Base-by-base conservation (phyloP, 2,888 invertebrate species). In the Perdita meconis region DNA sequence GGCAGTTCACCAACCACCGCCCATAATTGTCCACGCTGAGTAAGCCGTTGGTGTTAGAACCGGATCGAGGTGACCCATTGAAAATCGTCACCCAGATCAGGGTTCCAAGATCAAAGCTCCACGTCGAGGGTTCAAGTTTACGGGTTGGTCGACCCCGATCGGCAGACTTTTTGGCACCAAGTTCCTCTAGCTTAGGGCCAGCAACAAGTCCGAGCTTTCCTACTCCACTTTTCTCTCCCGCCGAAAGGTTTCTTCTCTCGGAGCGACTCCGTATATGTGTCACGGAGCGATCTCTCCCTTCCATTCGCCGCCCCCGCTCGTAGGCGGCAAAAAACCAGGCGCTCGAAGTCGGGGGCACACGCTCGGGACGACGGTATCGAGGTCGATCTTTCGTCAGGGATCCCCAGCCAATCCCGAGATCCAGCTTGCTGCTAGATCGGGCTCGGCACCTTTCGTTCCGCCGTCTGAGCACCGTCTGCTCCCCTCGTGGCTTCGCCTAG, bases 371-470 rank as follows among this genome's bases (percentile, higher is more conserved):
- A 13, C 36, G 79, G 76, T 66, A 66, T 81, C 70, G 75, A 76
- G 81, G 83, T 81, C 82, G 71, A 66, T 51, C 56, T 63, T 59
- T 38, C 13, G 22, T 36, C 56, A 26, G 16, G 63, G 50, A 34
- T 3, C 42, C 24, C 10, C 81, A 68, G 19, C 74, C 74, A 75
- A 78, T 81, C 69, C 69, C 19, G 40, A 1, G 1, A 38, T 50
- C 55, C 66, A 56, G 51, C 69, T 61, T 60, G 63, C 76, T 63
- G 61, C 42, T 79, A 67, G 73, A 68, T 81, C 83, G 66, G n/a
- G 36, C 24, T 47, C 13, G 53, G 30, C 64, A 60, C 71, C 66
- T 79, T 53, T 66, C 67, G 81, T 83, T 83, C 81, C 73, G 83
- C 79, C 71, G 44, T 51, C 24, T 57, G 83, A 79, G 40, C 83